Evolutionary conservation across 1,140 invertebrate genomes (phyloP), one percentile per base, ranked within the genome.

Genomic region (Alviniconcha marisindica): DNA sequence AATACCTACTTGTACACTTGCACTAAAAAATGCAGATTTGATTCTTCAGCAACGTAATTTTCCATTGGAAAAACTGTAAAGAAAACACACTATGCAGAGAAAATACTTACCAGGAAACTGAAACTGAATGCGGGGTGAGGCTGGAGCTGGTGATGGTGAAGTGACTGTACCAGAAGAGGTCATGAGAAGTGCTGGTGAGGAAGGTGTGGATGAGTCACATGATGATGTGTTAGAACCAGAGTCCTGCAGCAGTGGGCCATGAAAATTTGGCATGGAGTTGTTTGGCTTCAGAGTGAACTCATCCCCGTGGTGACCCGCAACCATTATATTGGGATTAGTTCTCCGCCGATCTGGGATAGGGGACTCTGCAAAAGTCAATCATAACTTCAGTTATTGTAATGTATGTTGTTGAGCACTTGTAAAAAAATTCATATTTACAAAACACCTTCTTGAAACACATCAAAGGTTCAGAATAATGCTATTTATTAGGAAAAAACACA

Each of bases 141-240:
- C 89, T 28, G 88, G 86, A n/a, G 85, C 87, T n/a, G 90, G 89
- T 56, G 88, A 89, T 5, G 88, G 89, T n/a, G 89, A 88, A 71
- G 89, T 90, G 56, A 88, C 84, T 21, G 86, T 89, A 63, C 82
- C 83, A 7, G 87, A 87, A 31, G 87, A 85, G 40, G 87, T 87
- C 63, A 86, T 83, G 73, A 54, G 85, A 56, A 83, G 94, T 84
- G 97, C 97, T 81, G 98, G 98, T 94, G 97, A 98, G 88, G 97
- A 98, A 85, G 97, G 97, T 83, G 97, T 97, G 84, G 97, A 98
- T 92, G 97, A 98, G 93, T 98, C 99, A 94, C 97, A 98, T 91
- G 97, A 98, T 66, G 98, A 98, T 74, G 97, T 97, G 92, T 97
- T 98, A 81, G 97, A 98, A 94, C 97, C 97, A 81, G 97, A 98